phyloP scores from a whole-genome alignment of 2,888 invertebrate species.

The Volucella zonaria region DNA sequence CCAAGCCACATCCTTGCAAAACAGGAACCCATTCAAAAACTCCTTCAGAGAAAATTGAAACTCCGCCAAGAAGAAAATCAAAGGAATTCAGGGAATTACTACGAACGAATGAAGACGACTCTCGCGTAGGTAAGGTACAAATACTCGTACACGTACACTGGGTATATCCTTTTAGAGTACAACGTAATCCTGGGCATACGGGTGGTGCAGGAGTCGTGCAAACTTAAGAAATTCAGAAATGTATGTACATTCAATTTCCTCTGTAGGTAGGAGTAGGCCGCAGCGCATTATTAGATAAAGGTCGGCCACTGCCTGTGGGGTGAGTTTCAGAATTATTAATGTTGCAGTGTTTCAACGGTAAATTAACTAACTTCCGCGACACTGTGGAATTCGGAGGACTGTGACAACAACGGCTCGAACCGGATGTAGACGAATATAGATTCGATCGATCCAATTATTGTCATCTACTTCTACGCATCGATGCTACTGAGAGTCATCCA shows the following conservation, averaged over 20 bases:
- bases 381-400: constrained; percentile 38
- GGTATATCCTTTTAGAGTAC: constrained; percentile 33
- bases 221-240: constrained; percentile 54
- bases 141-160: too few species aligned
- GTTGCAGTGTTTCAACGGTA: constrained; percentile 43
- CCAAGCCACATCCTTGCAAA: constrained; percentile 12
- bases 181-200: constrained; percentile 25
- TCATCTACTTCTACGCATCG: constrained; percentile 55
- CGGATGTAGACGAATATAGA: constrained; percentile 55
- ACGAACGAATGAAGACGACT: constrained; percentile 65
- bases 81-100: constrained; percentile 72
- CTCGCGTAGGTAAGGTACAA: constrained; percentile 19
- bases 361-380: constrained; percentile 71
- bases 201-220: constrained; percentile 55
- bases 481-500: constrained; percentile 67
- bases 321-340: constrained; percentile 45
- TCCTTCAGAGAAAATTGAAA: constrained; percentile 50
- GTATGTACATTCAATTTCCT: background rate
- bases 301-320: constrained; percentile 23
- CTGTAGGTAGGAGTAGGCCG: constrained; percentile 25
- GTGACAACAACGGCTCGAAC: constrained; percentile 14
- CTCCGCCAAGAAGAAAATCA: constrained; percentile 71
- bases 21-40: constrained; percentile 52
- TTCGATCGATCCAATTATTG: constrained; percentile 73
- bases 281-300: constrained; percentile 56